Base-by-base conservation (phyloP, 2,113 vertebrate species). In the Tonatia bakeri region DNA sequence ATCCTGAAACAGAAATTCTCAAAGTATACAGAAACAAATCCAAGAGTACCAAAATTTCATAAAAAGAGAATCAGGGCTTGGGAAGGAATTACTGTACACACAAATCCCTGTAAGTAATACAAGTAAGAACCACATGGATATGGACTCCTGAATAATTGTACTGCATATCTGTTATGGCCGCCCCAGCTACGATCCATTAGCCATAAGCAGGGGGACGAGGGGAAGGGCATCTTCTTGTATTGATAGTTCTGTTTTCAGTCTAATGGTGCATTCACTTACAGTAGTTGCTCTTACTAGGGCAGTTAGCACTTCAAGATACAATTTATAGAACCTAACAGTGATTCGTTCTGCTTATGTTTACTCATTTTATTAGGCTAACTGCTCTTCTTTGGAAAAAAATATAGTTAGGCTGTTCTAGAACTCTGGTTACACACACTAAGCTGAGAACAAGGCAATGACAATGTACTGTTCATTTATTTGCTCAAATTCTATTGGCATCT, bases 351-450 rank as follows among this genome's bases (percentile, higher is more conserved):
- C 69, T 92, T 31, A 75, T 89, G 75, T 93, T 97, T 96, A 93
- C 90, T 97, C 96, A 96, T 96, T 97, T 96, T 85, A 97, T 94
- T 96, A 97, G 77, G 73, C 61, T 92, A 92, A 97, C 81, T 87
- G 76, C 28, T 96, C n/a, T 69, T 93, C 84, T 96, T 83, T 69
- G 82, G 59, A 95, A 69, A 84, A 86, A 84, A 13, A 91, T 73
- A 80, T 20, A 28, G 38, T 47, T 94, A 64, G 38, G 26, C 79
- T 72, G 5, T 59, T 93, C 73, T 75, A 92, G 26, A n/a, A 92
- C 50, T 45, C 54, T 31, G 79, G 54, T 5, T 61, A 87, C 20
- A 72, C 22, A 64, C 47, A 82, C 45, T 40, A 73, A 69, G 90
- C 56, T 56, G 65, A 90, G 94, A 56, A 94, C 19, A 81, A 83